Base-by-base conservation (phyloP, 2,888 invertebrate genomes). In the Ceratothoa steindachneri region DNA sequence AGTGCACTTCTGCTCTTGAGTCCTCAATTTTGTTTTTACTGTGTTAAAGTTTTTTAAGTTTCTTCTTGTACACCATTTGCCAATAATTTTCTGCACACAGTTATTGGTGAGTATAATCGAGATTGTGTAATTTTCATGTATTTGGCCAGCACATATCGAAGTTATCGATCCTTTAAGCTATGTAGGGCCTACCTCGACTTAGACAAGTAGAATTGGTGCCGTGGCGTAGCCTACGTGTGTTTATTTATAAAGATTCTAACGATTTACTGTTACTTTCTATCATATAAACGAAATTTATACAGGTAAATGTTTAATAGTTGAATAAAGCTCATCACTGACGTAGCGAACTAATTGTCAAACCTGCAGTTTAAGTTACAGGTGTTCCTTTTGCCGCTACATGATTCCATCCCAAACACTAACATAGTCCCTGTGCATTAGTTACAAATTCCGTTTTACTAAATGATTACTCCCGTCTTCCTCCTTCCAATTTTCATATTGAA, bases 1-100 rank as follows among this genome's bases (percentile, higher is more conserved):
- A 73, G 73, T 73, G 73, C 69, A 69, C 31, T 67, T 67, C 67
- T 66, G 69, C 69, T 73, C 68, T 55, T 60, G 31, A 52, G 60
- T 69, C 68, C 69, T 60, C 68, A 64, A 24, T 64, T 51, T 28
- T 55, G 69, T 69, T 69, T 69, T 68, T 73, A 53, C 73, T 68
- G 60, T 60, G 60, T 60, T 31, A 60, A 73, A 69, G 68, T 73
- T 73, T 29, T 28, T 72, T 73, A 60, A 69, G 68, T 69, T 69
- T 15, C 30, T 65, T 71, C 60, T 60, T 69, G 60, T 24, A 69
- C 60, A 28, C 64, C 28, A 64, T 52, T 64, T 71, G 71, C 30
- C 64, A 64, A 31, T 60, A 55, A 53, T 64, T 60, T 71, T 55
- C 60, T 60, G 41, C 71, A 15, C 65, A 64, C 64, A 71, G 71